Base-by-base conservation (phyloP, 1,140 invertebrate genomes). In the Drosophila navojoa region DNA sequence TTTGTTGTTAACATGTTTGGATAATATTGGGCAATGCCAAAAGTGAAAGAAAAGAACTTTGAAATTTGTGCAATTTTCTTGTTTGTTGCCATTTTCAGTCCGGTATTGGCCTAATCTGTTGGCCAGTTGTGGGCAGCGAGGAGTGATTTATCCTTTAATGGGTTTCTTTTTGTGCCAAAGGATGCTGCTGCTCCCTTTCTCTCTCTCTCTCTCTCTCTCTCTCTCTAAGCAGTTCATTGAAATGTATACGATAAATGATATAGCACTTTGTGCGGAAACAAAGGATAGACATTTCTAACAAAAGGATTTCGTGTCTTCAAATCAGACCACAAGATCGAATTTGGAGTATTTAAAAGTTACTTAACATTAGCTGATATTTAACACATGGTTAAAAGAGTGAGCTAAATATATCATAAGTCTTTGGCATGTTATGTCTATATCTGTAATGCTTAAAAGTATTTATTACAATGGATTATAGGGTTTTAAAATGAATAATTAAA, bases 11-110 rank as follows among this genome's bases (percentile, higher is more conserved):
- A 15, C 15, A 45, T 45, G 42, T 45, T 67, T 47, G 70, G 67
- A 76, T 81, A 85, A 82, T 45, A 73, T 84, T 80, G 80, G 22
- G 81, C 68, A 84, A 82, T 27, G 53, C 15, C 22, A 42, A 52
- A 42, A 50, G 25, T 16, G 4, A 40, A 22, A 19, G 40, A 50
- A 53, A 59, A 38, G 45, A 74, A 38, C 32, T 27, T 19, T 22
- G 35, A 61, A 58, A 69, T 44, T 55, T 59, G 66, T 53, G 68
- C 68, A 40, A 63, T 40, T 52, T 66, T 57, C 22, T 3, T 13
- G 16, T 11, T 25, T 49, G 25, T 81, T 69, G 59, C 55, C 27
- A 52, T 81, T 76, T 69, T 35, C 19, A n/a, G 15, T 19, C 4
- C 10, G 35, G 10, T 42, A 35, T 59, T 63, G 69, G 49, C 64